Evolutionary conservation across 2,888 invertebrate genomes (phyloP).

Genomic region (Sphinx pinastri): DNA sequence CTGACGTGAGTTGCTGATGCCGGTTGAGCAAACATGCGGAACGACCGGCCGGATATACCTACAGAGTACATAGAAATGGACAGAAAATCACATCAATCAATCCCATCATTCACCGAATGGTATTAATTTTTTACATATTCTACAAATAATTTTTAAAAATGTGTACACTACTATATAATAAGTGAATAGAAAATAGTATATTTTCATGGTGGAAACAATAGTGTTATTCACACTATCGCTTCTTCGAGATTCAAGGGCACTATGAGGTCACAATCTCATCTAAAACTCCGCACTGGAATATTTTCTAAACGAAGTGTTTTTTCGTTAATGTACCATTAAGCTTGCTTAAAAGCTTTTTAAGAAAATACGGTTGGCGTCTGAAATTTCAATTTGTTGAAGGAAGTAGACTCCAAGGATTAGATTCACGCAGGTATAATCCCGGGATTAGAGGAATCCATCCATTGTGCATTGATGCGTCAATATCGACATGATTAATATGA

Average conservation of each 20-base stretch:
- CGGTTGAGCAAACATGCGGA: background rate
- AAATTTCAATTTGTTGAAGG: slow-evolving; percentile 45
- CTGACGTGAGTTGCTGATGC: background rate
- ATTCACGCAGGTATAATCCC: slow-evolving; percentile 47
- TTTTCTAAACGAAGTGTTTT: slow-evolving; percentile 8
- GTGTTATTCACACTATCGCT: background rate
- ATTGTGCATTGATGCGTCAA: slow-evolving; percentile 56
- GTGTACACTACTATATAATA: too few species aligned
- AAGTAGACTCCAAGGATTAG: slow-evolving; percentile 38
- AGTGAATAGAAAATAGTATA: background rate
- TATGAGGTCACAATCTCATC: background rate
- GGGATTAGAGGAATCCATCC: slow-evolving; percentile 54
- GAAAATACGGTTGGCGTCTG: slow-evolving; percentile 7
- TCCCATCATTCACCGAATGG: too few species aligned
- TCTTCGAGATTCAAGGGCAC: background rate
- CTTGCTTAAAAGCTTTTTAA: slow-evolving; percentile 25
- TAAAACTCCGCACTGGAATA: background rate
- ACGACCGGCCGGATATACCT: background rate
- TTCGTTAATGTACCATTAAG: slow-evolving; percentile 10
- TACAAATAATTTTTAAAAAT: too few species aligned
- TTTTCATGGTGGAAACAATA: background rate
- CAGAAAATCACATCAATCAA: background rate
- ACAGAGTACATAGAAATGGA: background rate
- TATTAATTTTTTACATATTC: too few species aligned
- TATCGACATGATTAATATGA: slow-evolving; percentile 70